A percentile compares a stretch with the other conserved stretches of the same genome.
These are phyloP conservation scores for Agelastica alni DNA, from an alignment of 2,888 invertebrate species.

Conservation along the genomic window DNA sequence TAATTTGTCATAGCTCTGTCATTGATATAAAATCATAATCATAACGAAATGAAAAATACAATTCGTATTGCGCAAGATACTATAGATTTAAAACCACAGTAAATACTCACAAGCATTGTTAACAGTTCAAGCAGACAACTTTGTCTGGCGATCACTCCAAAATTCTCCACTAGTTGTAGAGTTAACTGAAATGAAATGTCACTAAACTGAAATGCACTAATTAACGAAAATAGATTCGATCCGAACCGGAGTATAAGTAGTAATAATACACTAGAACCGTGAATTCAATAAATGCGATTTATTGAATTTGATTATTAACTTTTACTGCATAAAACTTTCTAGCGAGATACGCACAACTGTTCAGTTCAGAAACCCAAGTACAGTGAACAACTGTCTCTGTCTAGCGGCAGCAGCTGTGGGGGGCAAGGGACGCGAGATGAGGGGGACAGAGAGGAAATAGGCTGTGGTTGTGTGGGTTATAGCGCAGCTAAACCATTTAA, in stretches of 20 bases:
- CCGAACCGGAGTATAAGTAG: constrained; percentile 24
- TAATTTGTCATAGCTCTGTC: constrained; percentile 9
- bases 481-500: constrained; percentile 44
- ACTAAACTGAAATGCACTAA: constrained; percentile 26
- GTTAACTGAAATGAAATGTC: constrained; percentile 16
- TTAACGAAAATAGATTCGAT: constrained; percentile 18
- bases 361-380: constrained; percentile 32
- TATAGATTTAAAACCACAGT: constrained; percentile 31
- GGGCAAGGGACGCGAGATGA: constrained; percentile 20
- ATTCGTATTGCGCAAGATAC: constrained; percentile 29
- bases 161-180: constrained; percentile 23
- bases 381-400: constrained; percentile 30
- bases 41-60: constrained; percentile 26
- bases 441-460: constrained; percentile 29
- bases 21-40: constrained; percentile 25
- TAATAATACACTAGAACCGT: too few relatives aligned
- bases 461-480: constrained; percentile 39
- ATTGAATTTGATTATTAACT: too few relatives aligned
- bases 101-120: constrained; percentile 46
- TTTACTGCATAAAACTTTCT: constrained; percentile 22
- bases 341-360: constrained; percentile 22
- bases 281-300: too few relatives aligned
- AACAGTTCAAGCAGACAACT: constrained; percentile 34
- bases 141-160: constrained; percentile 28
- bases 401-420: constrained; percentile 22